Evolutionary conservation across 2,888 invertebrate species (phyloP).

Genomic region (Agelastica alni): DNA sequence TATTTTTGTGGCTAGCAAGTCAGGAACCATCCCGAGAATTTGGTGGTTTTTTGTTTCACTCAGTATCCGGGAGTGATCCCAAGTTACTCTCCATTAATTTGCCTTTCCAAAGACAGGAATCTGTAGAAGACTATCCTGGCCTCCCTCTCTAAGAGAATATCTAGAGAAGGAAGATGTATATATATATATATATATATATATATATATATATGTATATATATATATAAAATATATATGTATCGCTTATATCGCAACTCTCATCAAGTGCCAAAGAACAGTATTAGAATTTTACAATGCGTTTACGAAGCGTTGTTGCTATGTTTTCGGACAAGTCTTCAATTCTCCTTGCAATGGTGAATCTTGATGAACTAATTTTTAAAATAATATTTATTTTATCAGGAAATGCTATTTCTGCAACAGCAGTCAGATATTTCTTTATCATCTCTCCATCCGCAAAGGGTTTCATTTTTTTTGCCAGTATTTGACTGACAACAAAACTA

Average conservation of each 20-base stretch:
- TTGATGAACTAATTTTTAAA: constrained; percentile 37
- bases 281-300: constrained; percentile 33
- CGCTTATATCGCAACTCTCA: constrained; percentile 32
- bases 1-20: too few relatives aligned
- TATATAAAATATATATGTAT: too few relatives aligned
- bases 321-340: constrained; percentile 34
- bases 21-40: too few relatives aligned
- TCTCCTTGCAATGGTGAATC: constrained; percentile 35
- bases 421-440: constrained; percentile 41
- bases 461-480: constrained; percentile 36
- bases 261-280: constrained; percentile 38
- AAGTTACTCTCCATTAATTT: too few relatives aligned
- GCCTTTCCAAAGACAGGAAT: too few relatives aligned
- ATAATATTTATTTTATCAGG: constrained; percentile 40
- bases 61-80: too few relatives aligned
- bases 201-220: too few relatives aligned
- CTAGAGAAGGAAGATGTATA: too few relatives aligned
- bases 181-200: too few relatives aligned
- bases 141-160: too few relatives aligned
- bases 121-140: too few relatives aligned
- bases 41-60: too few relatives aligned
- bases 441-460: constrained; percentile 41
- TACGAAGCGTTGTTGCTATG: constrained; percentile 30
- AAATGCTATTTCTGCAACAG: constrained; percentile 37
- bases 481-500: constrained; percentile 9